Base-by-base conservation (phyloP, 2,888 invertebrate genomes). In the Sceliomorpha sp. region DNA sequence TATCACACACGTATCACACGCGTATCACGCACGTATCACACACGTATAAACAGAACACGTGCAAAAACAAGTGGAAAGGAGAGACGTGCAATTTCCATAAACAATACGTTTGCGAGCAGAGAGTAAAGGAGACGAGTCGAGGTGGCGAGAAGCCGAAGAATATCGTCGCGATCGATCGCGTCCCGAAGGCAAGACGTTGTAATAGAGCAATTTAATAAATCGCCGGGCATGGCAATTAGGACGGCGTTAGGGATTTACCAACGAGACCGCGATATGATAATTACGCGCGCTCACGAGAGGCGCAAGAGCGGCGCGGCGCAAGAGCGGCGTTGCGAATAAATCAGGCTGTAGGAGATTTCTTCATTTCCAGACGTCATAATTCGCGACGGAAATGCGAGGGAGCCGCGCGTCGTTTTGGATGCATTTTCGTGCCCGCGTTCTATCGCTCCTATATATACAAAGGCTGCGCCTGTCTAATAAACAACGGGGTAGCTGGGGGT, bases 171-270 rank as follows among this genome's bases (percentile, higher is more conserved):
- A 60, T 51, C 51, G 60, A 60, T 60, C 60, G 45, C 26, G 31
- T 37, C 60, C 51, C 15, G 45, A 36, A 60, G 60, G 60, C 51
- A 51, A 14, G 37, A 8, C 48, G 42, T 47, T 71, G 60, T 80
- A 80, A 81, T 81, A 82, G 78, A 82, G 82, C 80, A 80, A 80
- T 82, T 82, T 80, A 76, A 76, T 72, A 81, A 81, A 83, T 83
- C 76, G 75, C 75, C 66, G 53, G 67, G 69, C 68, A 64, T 53
- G 69, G 74, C 77, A 81, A 82, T 82, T 81, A 79, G 73, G 73
- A 76, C 70, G 68, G 73, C 70, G 67, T 76, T 74, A 72, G 70
- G 73, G 71, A 75, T 77, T 53, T 70, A 73, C 63, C 75, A 75
- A 77, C 72, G 72, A 77, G 73, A 72, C 59, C 70, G 71, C 75